phyloP scores from a whole-genome alignment of 1,140 invertebrate species.

The Eriocheir sinensis region DNA sequence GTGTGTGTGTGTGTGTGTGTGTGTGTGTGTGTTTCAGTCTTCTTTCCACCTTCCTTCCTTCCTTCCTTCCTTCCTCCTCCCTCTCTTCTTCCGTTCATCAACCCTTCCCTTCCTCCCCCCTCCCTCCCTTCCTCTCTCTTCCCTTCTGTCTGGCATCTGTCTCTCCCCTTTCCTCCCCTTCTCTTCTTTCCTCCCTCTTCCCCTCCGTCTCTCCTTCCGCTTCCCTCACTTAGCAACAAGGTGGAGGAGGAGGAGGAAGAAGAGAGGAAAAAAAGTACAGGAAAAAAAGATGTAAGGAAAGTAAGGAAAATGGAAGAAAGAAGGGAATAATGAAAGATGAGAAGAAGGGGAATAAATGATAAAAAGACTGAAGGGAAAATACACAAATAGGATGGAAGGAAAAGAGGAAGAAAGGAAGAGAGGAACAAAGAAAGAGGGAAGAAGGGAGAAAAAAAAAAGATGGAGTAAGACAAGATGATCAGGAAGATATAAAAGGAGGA shows the following conservation, averaged over 20 bases:
- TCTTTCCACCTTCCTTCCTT: neutral
- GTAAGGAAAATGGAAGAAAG: no score
- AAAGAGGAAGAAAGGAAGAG: neutral
- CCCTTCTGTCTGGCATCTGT: neutral
- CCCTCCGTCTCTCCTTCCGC: neutral
- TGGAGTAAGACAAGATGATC: no score
- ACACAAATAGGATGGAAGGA: no score
- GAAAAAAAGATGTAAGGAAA: no score
- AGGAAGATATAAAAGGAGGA: no score
- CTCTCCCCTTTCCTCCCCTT: neutral
- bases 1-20: conserved; percentile 53
- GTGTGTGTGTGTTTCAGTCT: conserved; percentile 42
- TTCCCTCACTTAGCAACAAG: neutral
- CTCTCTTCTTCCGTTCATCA: neutral
- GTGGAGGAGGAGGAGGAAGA: neutral
- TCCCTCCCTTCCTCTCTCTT: neutral
- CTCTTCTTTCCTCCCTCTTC: neutral
- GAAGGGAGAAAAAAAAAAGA: no score
- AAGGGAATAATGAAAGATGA: no score
- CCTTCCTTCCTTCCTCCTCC: neutral
- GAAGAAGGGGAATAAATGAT: no score
- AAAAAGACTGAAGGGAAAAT: no score
- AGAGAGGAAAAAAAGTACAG: neutral
- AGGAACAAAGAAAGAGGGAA: neutral
- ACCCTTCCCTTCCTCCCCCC: neutral